Evolutionary conservation across 2,888 invertebrate species (phyloP).

Genomic region (Lepidonotus clava): DNA sequence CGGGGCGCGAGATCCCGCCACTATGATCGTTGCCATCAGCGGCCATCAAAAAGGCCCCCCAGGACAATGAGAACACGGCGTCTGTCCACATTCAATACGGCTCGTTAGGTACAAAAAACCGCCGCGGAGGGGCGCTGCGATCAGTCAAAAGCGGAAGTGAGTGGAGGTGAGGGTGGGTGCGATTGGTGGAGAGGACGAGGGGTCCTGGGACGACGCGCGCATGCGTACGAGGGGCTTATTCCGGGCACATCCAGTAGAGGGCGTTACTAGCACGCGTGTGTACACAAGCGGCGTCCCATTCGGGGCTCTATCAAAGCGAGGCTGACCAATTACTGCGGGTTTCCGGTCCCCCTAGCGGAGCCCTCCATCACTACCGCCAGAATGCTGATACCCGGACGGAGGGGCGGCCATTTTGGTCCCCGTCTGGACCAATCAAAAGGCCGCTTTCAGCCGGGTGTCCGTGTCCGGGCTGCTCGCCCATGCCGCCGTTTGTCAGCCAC

Average conservation of each 20-base stretch:
- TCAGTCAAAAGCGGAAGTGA: constrained; percentile 23
- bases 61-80: constrained; percentile 22
- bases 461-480: not conserved
- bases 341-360: constrained; percentile 4
- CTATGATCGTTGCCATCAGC: not conserved
- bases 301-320: constrained; percentile 15
- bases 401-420: constrained; percentile 9
- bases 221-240: not conserved
- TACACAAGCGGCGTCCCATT: not conserved
- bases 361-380: constrained; percentile 7
- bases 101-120: constrained; percentile 31
- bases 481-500: not conserved
- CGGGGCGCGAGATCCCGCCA: not conserved
- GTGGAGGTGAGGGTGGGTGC: not conserved
- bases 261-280: not conserved
- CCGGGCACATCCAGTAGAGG: not conserved
- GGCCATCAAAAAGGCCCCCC: not conserved
- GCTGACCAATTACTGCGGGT: constrained; percentile 39
- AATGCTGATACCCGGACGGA: constrained; percentile 5
- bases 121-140: not conserved
- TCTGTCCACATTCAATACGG: constrained; percentile 29
- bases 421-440: constrained; percentile 36
- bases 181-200: not conserved
- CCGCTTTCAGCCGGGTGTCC: not conserved
- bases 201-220: not conserved